phyloP scores from a whole-genome alignment of 2,113 vertebrate species.

The Archilochus colubris region DNA sequence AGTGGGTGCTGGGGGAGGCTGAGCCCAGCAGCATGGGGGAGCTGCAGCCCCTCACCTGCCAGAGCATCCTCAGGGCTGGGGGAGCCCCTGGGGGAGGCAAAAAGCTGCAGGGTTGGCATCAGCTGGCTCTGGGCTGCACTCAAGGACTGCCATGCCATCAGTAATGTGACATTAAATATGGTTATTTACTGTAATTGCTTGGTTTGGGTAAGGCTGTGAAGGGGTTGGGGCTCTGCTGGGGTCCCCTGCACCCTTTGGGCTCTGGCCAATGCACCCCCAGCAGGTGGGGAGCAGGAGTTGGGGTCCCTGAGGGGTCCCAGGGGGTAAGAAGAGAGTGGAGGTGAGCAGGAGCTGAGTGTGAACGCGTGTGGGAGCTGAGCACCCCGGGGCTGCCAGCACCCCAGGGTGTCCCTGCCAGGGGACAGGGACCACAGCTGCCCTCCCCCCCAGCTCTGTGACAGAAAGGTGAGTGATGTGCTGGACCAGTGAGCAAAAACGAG shows the following conservation, averaged over 20 bases:
- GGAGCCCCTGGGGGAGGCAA: not conserved
- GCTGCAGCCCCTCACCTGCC: not conserved
- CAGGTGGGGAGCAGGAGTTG: not conserved
- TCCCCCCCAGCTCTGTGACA: not conserved
- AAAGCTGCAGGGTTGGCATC: not conserved
- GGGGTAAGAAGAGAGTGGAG: not conserved
- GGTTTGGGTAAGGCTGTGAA: not conserved
- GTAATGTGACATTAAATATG: rapidly evolving
- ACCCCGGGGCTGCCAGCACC: rapidly evolving
- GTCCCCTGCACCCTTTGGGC: not conserved
- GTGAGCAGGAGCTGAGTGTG: rapidly evolving
- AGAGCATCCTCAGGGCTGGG: rapidly evolving
- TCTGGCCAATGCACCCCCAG: rapidly evolving
- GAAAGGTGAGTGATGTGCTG: not conserved
- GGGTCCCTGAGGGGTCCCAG: no score
- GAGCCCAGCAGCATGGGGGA: rapidly evolving
- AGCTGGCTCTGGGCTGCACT: not conserved
- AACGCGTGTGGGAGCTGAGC: not conserved
- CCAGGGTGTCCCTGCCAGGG: rapidly evolving
- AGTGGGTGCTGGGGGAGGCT: not conserved
- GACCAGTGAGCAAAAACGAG: not conserved
- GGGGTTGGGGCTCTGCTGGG: not conserved
- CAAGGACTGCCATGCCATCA: not conserved
- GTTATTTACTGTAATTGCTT: not conserved
- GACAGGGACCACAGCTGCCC: not conserved